Evolutionary conservation across 2,888 invertebrate genomes (phyloP).

Genomic region (Parnassius glacialis): DNA sequence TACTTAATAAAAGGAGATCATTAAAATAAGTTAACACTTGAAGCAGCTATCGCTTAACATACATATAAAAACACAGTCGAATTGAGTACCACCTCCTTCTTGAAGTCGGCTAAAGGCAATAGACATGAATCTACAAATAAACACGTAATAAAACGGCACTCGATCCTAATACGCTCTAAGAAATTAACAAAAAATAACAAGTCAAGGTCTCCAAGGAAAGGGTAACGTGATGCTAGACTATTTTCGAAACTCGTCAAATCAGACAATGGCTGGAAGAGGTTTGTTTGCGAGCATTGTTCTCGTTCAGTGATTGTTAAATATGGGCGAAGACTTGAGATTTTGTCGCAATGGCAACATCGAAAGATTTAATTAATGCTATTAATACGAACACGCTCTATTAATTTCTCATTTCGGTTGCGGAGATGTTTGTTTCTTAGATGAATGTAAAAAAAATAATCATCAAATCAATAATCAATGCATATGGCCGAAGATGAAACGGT

Average conservation of each 20-base stretch:
- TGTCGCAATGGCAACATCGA: conserved; percentile 4
- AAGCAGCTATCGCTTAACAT: too few relatives aligned
- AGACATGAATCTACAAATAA: not conserved
- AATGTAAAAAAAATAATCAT: too few relatives aligned
- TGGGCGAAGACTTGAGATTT: not conserved
- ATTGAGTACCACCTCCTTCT: too few relatives aligned
- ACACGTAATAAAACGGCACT: conserved; percentile 19
- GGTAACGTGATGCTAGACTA: not conserved
- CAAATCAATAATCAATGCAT: too few relatives aligned
- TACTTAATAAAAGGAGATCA: too few relatives aligned
- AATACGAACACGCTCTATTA: too few relatives aligned
- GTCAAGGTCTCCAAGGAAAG: conserved; percentile 21
- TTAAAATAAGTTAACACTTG: too few relatives aligned
- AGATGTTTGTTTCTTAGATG: too few relatives aligned
- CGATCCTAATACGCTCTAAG: conserved; percentile 8
- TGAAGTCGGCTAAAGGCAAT: too few relatives aligned
- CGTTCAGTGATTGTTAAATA: not conserved
- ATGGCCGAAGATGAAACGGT: too few relatives aligned
- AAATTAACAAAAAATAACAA: conserved; percentile 16
- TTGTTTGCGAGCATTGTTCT: not conserved
- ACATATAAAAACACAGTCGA: too few relatives aligned
- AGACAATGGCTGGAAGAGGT: conserved; percentile 7
- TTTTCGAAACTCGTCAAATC: conserved; percentile 11
- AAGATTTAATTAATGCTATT: not conserved
- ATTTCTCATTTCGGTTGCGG: too few relatives aligned